Evolutionary conservation across 1,140 invertebrate genomes (phyloP).

Genomic region (Drosophila bocki): DNA sequence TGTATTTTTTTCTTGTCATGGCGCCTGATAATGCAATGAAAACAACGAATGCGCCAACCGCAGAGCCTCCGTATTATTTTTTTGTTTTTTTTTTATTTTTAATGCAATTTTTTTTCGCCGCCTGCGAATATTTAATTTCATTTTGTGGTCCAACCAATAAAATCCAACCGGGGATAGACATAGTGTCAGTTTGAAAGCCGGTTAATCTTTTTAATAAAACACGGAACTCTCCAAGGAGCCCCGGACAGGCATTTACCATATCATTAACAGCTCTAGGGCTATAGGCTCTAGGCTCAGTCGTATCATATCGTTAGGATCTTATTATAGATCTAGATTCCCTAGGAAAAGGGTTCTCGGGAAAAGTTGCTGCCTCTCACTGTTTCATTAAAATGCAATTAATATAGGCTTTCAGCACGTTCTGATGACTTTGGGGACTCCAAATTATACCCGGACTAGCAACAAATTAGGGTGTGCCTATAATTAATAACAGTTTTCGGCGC

Average conservation of each 20-base stretch:
- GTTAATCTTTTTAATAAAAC: slow-evolving; percentile 33
- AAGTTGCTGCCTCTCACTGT: slow-evolving; percentile 21
- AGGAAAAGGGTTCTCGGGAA: slow-evolving; percentile 46
- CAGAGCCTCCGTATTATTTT: slow-evolving; percentile 49
- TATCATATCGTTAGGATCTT: slow-evolving; percentile 45
- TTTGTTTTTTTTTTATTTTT: slow-evolving; percentile 19
- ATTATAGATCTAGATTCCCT: slow-evolving; percentile 23
- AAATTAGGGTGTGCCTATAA: slow-evolving; percentile 78
- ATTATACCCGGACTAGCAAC: slow-evolving; percentile 49
- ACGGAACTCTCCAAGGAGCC: slow-evolving; percentile 15
- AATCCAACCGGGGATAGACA: slow-evolving; percentile 32
- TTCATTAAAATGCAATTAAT: slow-evolving; percentile 84
- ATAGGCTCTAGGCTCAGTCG: neutral
- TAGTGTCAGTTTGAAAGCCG: slow-evolving; percentile 29
- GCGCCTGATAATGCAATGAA: slow-evolving; percentile 78
- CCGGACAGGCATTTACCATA: slow-evolving; percentile 31
- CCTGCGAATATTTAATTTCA: slow-evolving; percentile 76
- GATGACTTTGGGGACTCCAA: slow-evolving; percentile 55
- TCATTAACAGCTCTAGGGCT: slow-evolving; percentile 42
- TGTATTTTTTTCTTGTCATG: slow-evolving; percentile 52
- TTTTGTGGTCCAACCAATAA: slow-evolving; percentile 63
- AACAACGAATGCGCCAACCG: slow-evolving; percentile 67
- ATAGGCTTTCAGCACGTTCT: slow-evolving; percentile 76
- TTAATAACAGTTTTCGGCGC: slow-evolving; percentile 72
- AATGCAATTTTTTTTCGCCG: slow-evolving; percentile 28